phyloP scores from a whole-genome alignment of 2,888 invertebrate species.

The Lasius platythorax region DNA sequence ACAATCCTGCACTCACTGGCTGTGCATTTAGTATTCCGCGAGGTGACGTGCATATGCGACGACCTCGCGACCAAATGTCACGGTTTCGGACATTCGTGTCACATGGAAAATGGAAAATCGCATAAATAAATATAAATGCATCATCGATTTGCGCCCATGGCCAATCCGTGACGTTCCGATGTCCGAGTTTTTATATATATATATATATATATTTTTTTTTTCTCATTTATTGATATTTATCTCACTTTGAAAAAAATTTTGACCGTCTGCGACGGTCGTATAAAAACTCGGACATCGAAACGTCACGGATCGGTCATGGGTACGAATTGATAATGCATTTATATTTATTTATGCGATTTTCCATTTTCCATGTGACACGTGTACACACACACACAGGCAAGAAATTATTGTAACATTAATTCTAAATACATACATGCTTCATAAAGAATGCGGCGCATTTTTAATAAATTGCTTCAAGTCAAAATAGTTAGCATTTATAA shows the following conservation, averaged over 20 bases:
- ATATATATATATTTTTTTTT: no score
- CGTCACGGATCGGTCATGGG: background rate
- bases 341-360: slow-evolving; percentile 53
- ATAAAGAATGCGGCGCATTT: background rate
- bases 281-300: slow-evolving; percentile 36
- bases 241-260: slow-evolving; percentile 1
- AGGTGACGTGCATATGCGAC: slow-evolving; percentile 43
- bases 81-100: slow-evolving; percentile 53
- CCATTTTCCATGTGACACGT: slow-evolving; percentile 50
- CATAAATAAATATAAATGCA: slow-evolving; percentile 53
- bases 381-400: background rate
- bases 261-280: background rate
- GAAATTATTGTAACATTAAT: background rate
- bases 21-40: slow-evolving; percentile 49
- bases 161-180: slow-evolving; percentile 19
- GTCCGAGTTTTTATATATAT: slow-evolving; percentile 32
- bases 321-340: slow-evolving; percentile 45
- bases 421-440: background rate
- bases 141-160: slow-evolving; percentile 38
- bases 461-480: background rate
- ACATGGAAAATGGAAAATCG: slow-evolving; percentile 53
- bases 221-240: background rate
- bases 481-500: background rate
- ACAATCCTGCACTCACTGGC: slow-evolving; percentile 40
- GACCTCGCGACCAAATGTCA: slow-evolving; percentile 52